Conservation (phyloP, 2,797 vertebrate species). For the Aldrovandia affinis region DNA sequence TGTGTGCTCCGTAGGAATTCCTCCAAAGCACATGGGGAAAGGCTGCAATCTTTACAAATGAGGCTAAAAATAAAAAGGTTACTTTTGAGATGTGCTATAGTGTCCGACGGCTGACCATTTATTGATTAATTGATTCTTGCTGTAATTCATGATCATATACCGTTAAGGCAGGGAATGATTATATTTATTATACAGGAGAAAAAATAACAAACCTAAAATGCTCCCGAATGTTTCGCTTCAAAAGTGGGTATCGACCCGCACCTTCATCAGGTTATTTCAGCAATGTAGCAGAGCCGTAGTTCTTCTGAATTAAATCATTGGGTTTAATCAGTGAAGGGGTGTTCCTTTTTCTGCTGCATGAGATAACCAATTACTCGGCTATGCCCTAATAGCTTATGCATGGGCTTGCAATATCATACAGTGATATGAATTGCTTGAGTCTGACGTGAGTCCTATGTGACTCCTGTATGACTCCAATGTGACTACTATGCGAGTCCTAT, state of each 20-base stretch:
- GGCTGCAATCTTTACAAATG: neutral
- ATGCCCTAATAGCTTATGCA: slow-evolving; percentile 10
- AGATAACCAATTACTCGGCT: neutral
- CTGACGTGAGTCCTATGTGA: neutral
- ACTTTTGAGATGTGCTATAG: neutral
- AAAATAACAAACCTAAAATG: neutral
- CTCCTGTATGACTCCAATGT: neutral
- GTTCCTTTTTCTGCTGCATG: neutral
- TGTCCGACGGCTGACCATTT: neutral
- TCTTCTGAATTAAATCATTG: no score
- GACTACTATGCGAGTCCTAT: neutral
- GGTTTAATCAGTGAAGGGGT: neutral
- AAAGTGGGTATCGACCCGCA: no score
- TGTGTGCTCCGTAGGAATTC: neutral
- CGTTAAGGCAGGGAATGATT: neutral
- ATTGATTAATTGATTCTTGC: neutral
- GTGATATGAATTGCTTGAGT: neutral
- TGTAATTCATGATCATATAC: neutral
- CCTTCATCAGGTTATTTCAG: no score
- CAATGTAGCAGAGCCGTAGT: no score
- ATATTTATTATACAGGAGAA: neutral
- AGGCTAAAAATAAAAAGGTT: neutral
- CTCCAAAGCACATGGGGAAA: neutral
- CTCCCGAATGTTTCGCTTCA: no score
- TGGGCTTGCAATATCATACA: neutral